Evolutionary conservation across 2,888 invertebrate genomes (phyloP).

Genomic region (Agonopterix heracliana): DNA sequence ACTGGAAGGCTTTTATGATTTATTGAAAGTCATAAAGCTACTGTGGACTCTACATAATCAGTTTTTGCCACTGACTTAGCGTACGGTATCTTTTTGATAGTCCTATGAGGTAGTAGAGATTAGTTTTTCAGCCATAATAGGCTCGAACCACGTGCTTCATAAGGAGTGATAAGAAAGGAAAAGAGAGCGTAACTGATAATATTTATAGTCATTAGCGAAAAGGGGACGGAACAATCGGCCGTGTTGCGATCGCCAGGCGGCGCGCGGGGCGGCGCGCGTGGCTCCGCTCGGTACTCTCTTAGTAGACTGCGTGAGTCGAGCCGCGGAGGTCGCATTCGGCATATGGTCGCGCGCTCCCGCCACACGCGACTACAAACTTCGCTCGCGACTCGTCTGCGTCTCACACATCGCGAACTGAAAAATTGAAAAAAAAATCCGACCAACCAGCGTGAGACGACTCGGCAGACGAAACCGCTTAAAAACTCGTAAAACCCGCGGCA

Average conservation of each 20-base stretch:
- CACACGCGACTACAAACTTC: conserved; percentile 65
- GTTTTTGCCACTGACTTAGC: too few relatives aligned
- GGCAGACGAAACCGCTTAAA: conserved; percentile 62
- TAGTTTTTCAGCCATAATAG: conserved; percentile 4
- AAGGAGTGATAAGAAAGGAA: conserved; percentile 67
- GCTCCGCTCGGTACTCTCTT: conserved; percentile 38
- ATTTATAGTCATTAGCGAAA: conserved; percentile 75
- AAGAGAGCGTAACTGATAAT: conserved; percentile 72
- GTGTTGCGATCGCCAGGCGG: conserved; percentile 59
- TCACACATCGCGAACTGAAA: conserved; percentile 39
- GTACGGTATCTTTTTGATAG: background rate
- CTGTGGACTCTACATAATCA: too few relatives aligned
- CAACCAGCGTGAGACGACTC: conserved; percentile 42
- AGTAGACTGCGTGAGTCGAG: conserved; percentile 82
- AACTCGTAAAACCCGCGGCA: conserved; percentile 72
- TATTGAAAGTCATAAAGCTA: background rate
- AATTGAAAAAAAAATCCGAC: conserved; percentile 24
- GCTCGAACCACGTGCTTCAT: conserved; percentile 50
- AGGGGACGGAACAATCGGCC: conserved; percentile 72
- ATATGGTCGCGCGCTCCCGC: conserved; percentile 51
- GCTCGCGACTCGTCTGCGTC: conserved; percentile 50
- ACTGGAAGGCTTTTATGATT: background rate
- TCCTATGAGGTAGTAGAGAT: background rate
- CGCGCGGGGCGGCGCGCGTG: conserved; percentile 79
- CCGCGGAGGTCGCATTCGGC: conserved; percentile 72